Evolutionary conservation across 92 coral and sea anemone genomes (phyloP).

Genomic region (Porites cylindrica): DNA sequence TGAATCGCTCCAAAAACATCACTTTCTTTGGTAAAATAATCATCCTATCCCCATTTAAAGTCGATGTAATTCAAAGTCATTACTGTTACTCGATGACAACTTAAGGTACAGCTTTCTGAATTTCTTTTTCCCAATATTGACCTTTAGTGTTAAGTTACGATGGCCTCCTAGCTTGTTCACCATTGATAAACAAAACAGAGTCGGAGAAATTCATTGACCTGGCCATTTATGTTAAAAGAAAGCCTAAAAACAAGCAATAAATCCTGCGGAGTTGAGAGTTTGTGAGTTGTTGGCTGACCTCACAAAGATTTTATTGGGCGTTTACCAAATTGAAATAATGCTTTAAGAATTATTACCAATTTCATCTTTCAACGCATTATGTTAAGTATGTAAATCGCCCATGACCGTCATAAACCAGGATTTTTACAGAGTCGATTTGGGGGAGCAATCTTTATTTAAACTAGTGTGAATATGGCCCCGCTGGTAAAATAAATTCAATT

Average conservation of each 20-base stretch:
- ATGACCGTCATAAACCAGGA: conserved; percentile 6
- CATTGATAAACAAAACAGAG: conserved; percentile 27
- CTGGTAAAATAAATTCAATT: conserved; percentile 8
- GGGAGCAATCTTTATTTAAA: conserved; percentile 12
- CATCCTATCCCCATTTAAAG: conserved; percentile 9
- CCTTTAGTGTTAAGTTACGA: conserved; percentile 17
- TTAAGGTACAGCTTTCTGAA: conserved; percentile 12
- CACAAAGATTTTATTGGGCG: background rate
- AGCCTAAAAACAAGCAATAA: background rate
- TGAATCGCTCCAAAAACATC: conserved; percentile 31
- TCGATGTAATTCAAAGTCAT: conserved; percentile 4
- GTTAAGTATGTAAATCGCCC: background rate
- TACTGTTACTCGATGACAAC: conserved; percentile 19
- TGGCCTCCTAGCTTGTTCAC: conserved; percentile 8
- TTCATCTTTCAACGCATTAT: conserved; percentile 33
- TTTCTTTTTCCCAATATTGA: conserved; percentile 1
- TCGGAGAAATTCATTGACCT: background rate
- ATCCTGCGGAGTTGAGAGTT: background rate
- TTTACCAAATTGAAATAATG: background rate
- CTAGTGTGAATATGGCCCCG: background rate
- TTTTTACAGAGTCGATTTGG: conserved; percentile 13
- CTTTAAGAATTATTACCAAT: background rate
- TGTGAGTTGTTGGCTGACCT: background rate
- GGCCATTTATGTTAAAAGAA: background rate
- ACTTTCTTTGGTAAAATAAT: conserved; percentile 23